Evolutionary conservation across 2,888 invertebrate species (phyloP), one percentile per base, ranked within the genome.

Genomic region (Hedychridium roseum): DNA sequence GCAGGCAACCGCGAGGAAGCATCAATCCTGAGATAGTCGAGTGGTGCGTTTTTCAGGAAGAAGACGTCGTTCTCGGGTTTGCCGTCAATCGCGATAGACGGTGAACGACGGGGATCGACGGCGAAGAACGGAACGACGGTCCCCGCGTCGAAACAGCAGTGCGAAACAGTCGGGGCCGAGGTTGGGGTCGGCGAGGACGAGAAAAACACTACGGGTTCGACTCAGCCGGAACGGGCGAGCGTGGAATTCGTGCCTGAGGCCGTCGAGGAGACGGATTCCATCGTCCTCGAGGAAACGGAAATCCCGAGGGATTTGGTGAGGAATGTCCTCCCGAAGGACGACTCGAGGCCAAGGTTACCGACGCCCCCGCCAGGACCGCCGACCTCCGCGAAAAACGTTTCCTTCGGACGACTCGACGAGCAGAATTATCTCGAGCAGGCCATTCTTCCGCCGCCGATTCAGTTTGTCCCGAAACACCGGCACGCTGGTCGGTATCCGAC

Each of bases 331-430:
- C 49, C 39, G 18, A 55, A 39, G 26, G 54, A 57, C 15, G 57
- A 62, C 3, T 55, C 60, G 18, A 64, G 73, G 23, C 70, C 74
- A n/a, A 68, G 76, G 27, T 60, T 78, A 26, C 76, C 78, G 14
- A 79, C 78, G 3, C 78, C 77, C 3, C 74, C 78, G 5, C 67
- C 68, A 61, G 2, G n/a, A n/a, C n/a, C n/a, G n/a, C n/a, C n/a
- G n/a, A n/a, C n/a, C n/a, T n/a, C n/a, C n/a, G 57, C 71, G 2
- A 79, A 79, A 40, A 78, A 78, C 51, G 79, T 79, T 14, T 78
- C 78, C n/a, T 79, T 79, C 38, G 74, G 76, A 5, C 73, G 76
- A 50, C 61, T 75, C 11, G 68, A 74, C 39, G 74, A 76, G 35
- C 70, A 76, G 41, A 68, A 48, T 48, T 73, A 73, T 58, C 60